Evolutionary conservation across 2,888 invertebrate species (phyloP), one percentile per base, ranked within the genome.

Genomic region (Mythimna lalbum): DNA sequence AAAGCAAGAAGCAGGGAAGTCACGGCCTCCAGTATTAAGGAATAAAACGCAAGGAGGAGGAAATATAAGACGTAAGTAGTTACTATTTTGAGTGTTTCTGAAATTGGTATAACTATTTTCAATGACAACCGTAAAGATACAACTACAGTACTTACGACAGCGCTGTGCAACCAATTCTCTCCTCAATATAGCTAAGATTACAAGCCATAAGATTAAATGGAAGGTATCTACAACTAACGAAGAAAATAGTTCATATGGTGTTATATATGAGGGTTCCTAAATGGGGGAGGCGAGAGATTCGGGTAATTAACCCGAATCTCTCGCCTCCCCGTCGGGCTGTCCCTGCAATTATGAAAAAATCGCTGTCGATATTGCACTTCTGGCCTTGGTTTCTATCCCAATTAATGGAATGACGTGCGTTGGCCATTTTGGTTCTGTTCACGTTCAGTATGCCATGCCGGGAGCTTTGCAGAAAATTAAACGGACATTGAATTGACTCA

Each of bases 381-480:
- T 85, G 86, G 82, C 80, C 81, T 81, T 82, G 80, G 82, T 83
- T 78, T 83, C 86, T 82, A 72, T 85, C 82, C 82, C 90, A 91
- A 90, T 90, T 90, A 89, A 85, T 70, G 78, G 80, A 88, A 86
- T 85, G 84, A 86, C 81, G 78, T 85, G 73, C 81, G 86, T 80
- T 80, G 36, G 82, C 84, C 82, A 70, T 87, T 88, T 83, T 64
- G 80, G 76, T 73, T 79, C 84, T 69, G 78, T 71, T 62, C 80
- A 80, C 73, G 73, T 81, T 76, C 71, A 33, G 57, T 52, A 50
- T 31, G 43, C 62, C 56, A 31, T n/a, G 52, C 60, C 59, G 53
- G 69, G 70, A 75, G 75, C 78, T 69, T 60, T 66, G 63, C 53
- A 60, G 55, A 66, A 74, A 82, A 82, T 74, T 55, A 50, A 80